phyloP scores from a whole-genome alignment of 2,797 vertebrate species.

The Gambelia wislizenii region DNA sequence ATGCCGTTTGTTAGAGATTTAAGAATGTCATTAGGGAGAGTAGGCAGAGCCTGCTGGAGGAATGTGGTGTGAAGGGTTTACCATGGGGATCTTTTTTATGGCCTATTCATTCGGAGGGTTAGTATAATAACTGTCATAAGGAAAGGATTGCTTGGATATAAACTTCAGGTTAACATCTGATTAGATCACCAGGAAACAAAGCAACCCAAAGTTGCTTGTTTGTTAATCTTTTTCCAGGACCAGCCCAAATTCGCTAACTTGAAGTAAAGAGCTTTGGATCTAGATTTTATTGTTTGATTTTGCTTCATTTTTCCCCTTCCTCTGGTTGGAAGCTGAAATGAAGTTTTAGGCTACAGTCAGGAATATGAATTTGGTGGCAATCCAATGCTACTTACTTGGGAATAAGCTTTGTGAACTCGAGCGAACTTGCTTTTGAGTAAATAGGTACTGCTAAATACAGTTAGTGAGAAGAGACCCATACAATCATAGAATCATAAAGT shows the following conservation, averaged over 20 bases:
- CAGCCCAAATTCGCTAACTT: conserved; percentile 65
- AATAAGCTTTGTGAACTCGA: too few species aligned
- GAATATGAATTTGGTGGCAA: too few species aligned
- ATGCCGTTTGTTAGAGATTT: conserved; percentile 88
- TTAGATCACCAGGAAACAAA: conserved; percentile 77
- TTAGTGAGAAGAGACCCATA: too few species aligned
- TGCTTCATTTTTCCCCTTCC: not conserved
- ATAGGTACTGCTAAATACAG: too few species aligned
- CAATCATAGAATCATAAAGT: too few species aligned
- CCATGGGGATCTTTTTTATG: conserved; percentile 85
- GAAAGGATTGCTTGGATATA: conserved; percentile 91
- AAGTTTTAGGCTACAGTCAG: not conserved
- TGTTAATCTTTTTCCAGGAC: conserved; percentile 81
- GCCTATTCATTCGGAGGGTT: conserved; percentile 84
- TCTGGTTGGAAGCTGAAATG: not conserved
- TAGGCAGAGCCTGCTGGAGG: conserved; percentile 78
- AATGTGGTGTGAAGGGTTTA: conserved; percentile 84
- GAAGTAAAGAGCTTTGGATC: not conserved
- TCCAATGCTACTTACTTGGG: too few species aligned
- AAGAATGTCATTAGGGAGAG: conserved; percentile 91
- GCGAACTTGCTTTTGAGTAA: too few species aligned
- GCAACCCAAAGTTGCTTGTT: conserved; percentile 70
- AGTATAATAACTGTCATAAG: conserved; percentile 96
- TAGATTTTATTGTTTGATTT: too few species aligned
- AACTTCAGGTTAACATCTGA: conserved; percentile 82